Conservation (phyloP, 2,113 vertebrate species). For the Thymallus thymallus region DNA sequence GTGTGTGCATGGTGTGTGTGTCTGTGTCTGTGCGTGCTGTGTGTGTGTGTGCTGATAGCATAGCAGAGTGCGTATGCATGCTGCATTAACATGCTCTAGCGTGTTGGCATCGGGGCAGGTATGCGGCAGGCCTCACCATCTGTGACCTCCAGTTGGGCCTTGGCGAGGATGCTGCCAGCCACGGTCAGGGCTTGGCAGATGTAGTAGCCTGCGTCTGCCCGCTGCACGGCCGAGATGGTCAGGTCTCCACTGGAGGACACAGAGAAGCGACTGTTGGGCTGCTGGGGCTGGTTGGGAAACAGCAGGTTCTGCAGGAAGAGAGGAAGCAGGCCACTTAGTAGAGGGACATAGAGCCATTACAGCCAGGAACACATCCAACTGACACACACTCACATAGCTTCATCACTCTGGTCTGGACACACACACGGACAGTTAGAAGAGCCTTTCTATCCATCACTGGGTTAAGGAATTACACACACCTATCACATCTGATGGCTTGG, state of each 20-base stretch:
- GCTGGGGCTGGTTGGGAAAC: slow-evolving; percentile 96
- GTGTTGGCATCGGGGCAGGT: not conserved
- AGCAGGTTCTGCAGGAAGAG: slow-evolving; percentile 85
- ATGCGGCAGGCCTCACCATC: slow-evolving; percentile 81
- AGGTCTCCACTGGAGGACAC: slow-evolving; percentile 92
- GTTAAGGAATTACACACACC: slow-evolving; percentile 28
- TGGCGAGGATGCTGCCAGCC: slow-evolving; percentile 97
- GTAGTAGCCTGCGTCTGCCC: slow-evolving; percentile 92
- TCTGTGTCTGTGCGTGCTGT: not conserved
- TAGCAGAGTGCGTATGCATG: not conserved
- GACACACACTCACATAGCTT: not conserved
- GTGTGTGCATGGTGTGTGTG: not conserved
- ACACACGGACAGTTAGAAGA: not conserved
- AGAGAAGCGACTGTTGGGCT: slow-evolving; percentile 89
- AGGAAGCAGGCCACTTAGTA: slow-evolving; percentile 15
- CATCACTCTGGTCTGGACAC: not conserved
- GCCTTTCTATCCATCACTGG: slow-evolving; percentile 27
- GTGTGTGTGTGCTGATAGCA: not conserved
- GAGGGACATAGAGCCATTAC: not conserved
- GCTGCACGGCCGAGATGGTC: slow-evolving; percentile 90
- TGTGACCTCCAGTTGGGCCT: slow-evolving; percentile 98
- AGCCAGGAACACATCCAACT: slow-evolving; percentile 22
- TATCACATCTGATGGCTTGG: slow-evolving; percentile 33
- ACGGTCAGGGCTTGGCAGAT: slow-evolving; percentile 98
- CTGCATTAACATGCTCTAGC: slow-evolving; percentile 15